These are phyloP conservation scores for Clanis bilineata DNA, from an alignment of 2,888 invertebrate genomes.

Conservation along the genomic window DNA sequence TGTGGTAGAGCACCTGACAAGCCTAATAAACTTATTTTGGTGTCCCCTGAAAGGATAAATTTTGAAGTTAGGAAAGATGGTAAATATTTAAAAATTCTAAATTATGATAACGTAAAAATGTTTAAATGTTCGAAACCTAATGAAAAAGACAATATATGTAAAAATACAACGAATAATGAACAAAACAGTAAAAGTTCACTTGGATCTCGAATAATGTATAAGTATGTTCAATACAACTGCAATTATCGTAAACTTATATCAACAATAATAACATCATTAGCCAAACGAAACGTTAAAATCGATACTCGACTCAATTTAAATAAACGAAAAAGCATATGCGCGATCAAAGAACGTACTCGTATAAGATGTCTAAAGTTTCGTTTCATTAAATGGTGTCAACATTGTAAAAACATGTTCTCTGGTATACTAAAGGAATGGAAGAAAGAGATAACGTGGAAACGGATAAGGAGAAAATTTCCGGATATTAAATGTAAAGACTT, in stretches of 20 bases:
- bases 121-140: neutral
- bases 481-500: neutral
- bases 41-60: neutral
- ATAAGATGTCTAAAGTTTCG: neutral
- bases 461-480: neutral
- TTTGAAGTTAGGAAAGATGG: constrained; percentile 6
- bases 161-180: neutral
- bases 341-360: neutral
- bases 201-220: neutral
- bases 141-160: neutral
- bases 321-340: neutral
- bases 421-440: neutral
- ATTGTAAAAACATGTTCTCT: neutral
- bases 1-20: neutral
- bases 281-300: neutral
- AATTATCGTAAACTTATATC: neutral
- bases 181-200: no score
- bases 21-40: neutral
- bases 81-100: neutral
- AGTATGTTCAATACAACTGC: neutral
- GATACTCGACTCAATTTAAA: neutral
- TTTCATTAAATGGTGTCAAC: neutral
- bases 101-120: neutral
- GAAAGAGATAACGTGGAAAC: neutral
- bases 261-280: neutral